phyloP scores from a whole-genome alignment of 2,113 vertebrate species.

The Phalacrocorax brasilianus region DNA sequence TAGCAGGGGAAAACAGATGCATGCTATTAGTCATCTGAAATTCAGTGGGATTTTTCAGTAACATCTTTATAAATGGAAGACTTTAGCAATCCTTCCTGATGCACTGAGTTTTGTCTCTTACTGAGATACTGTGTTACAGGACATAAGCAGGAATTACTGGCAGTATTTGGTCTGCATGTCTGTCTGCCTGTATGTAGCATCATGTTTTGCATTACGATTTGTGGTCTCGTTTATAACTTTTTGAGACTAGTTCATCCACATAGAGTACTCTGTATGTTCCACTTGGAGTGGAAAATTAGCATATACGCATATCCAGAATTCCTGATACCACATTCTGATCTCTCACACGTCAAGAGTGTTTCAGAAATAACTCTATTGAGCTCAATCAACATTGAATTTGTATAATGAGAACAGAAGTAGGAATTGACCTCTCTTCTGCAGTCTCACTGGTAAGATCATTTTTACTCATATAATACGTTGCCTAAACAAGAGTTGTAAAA shows the following conservation, averaged over 20 bases:
- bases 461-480: not conserved
- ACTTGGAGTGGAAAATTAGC: not conserved
- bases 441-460: not conserved
- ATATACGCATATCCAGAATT: not conserved
- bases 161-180: not conserved
- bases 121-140: not conserved
- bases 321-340: not conserved
- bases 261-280: not conserved
- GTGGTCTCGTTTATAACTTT: not conserved
- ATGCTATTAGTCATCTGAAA: not conserved
- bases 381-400: not conserved
- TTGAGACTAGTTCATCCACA: not conserved
- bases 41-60: not conserved
- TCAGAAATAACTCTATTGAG: not conserved
- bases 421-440: not conserved
- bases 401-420: not conserved
- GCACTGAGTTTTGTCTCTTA: not conserved
- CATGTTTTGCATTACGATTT: not conserved
- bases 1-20: not conserved
- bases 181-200: not conserved
- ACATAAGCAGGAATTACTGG: not conserved
- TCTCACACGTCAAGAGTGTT: not conserved
- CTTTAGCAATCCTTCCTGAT: not conserved
- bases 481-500: not conserved
- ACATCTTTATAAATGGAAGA: not conserved